Evolutionary conservation across 37 sponge, comb jelly and placozoan species (phyloP), one percentile per base, ranked within the genome.

Genomic region (Tethya wilhelma): DNA sequence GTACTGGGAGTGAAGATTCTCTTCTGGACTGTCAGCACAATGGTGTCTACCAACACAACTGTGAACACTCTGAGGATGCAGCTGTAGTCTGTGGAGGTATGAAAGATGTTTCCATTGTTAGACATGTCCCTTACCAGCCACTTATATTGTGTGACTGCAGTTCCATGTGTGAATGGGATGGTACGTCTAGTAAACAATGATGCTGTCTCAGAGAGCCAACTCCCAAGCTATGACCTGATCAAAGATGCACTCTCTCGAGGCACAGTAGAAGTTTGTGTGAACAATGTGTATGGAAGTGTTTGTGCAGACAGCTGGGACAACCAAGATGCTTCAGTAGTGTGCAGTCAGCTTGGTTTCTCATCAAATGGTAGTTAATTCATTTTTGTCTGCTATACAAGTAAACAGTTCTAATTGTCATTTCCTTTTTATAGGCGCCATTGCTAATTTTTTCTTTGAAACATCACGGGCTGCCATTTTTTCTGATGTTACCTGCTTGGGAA

Each of bases 291-390:
- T 73, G 70, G 77, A 8, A 84, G 56, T 55, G 77, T 84, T 41
- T 84, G 85, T 65, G 78, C 75, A 67, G 85, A 84, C 29, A 41
- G 36, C 59, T 84, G 85, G 85, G 76, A 76, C 70, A 75, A 65
- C 63, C 28, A 46, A 29, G 76, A 84, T 75, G 69, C 85, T 40
- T 45, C 66, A 56, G 85, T 84, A 44, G 85, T 84, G 4, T 84
- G 85, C 40, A 64, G 69, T 66, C 85, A 84, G 43, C 85, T 84
- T 1, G 85, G 85, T 53, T 76, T 75, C 67, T 79, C 79, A 29
- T 32, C 79, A 2, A 44, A 65, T 65, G 79, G 79, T 79, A 11
- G 31, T 4, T n/a, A 19, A 64, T 23, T 31, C 11, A 30, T 12
- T 30, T 23, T 23, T 30, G 14, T 14, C 53, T 14, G 53, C 14